These are phyloP conservation scores for Pseudopodoces humilis DNA, from an alignment of 2,113 vertebrate species.

Conservation along the genomic window DNA sequence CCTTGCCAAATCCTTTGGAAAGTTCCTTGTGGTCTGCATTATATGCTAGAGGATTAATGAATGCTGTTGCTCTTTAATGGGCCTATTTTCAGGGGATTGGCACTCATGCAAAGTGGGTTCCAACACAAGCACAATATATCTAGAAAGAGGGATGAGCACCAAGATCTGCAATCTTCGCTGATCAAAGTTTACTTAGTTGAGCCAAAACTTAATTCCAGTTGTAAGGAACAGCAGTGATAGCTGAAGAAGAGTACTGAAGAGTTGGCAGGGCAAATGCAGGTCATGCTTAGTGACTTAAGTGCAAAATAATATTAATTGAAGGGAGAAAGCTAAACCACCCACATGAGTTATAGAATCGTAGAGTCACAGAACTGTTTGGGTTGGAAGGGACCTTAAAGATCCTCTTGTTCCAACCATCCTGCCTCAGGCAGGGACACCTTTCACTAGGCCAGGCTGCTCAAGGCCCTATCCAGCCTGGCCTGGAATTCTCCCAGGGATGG, in stretches of 20 bases:
- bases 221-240: background rate
- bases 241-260: background rate
- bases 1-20: constrained; percentile 31
- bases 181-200: background rate
- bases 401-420: background rate
- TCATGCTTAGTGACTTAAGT: background rate
- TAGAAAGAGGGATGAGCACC: background rate
- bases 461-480: background rate
- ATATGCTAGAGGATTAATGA: background rate
- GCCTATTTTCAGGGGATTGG: background rate
- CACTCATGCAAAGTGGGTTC: background rate
- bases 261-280: background rate
- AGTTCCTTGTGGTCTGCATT: background rate
- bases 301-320: background rate
- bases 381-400: background rate
- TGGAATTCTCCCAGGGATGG: background rate
- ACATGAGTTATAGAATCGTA: background rate
- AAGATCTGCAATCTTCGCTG: background rate
- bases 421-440: background rate
- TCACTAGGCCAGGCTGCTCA: background rate
- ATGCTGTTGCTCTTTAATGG: background rate
- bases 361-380: background rate
- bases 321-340: background rate
- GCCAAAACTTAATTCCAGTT: background rate
- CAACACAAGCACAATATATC: background rate